Base-by-base conservation (phyloP, 2,113 vertebrate genomes). In the Campylomormyrus tamandua region DNA sequence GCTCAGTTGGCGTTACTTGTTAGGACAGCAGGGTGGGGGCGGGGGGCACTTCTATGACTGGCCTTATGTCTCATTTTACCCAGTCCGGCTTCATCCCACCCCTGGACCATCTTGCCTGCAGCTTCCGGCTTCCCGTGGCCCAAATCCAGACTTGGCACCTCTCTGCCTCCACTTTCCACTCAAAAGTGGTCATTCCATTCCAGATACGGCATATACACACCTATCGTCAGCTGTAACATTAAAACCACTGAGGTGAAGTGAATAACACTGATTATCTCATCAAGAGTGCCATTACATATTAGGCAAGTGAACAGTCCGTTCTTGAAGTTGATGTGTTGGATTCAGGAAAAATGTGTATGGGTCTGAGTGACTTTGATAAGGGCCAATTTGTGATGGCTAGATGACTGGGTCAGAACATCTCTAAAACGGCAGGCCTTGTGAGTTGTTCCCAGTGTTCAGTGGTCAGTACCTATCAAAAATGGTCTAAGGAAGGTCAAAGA, bases 71-170 rank as follows among this genome's bases (percentile, higher is more conserved):
- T 84, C 35, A 10, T 46, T 7, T 19, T 46, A 19, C 19, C 45
- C 45, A 49, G 83, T 27, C 46, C 7, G 21, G 21, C 83, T 15
- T 39, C 70, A 31, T 77, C 70, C 70, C 70, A 39, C 11, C 31
- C 35, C 11, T 77, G 35, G 13, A 39, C 70, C 70, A 77, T 31
- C 70, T 39, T 77, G 31, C 39, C 42, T 83, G 24, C 80, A 66
- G 62, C 8, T 45, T 83, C 31, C 2, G 11, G 70, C 3, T 83
- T 45, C 46, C 87, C 1, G 8, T 42, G 87, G 50, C 35, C 31
- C 56, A 88, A 31, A 52, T 53, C 90, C 56, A 87, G 58, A 89
- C 85, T 49, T 89, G 45, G 24, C 42, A 89, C 91, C 92, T 90
- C 83, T 91, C 84, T 90, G 91, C 92, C 93, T 35, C 1, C 74